Evolutionary conservation across 2,888 invertebrate genomes (phyloP), one percentile per base, ranked within the genome.

Genomic region (Mesoligia furuncula): DNA sequence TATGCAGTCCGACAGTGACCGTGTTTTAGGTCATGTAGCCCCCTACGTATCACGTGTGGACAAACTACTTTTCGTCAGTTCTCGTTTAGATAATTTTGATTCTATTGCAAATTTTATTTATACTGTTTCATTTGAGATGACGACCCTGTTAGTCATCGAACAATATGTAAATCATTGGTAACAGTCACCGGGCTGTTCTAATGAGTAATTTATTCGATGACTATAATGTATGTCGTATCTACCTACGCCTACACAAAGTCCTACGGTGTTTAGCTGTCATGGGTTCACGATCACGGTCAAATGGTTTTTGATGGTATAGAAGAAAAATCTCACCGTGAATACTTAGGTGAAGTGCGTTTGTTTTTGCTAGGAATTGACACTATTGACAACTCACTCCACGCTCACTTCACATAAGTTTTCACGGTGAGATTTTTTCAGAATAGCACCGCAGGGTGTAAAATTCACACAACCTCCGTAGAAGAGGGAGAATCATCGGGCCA

Each of bases 131-230:
- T 48, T 36, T 36, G 15, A 11, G 15, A 61, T 75, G 75, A 20
- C 2, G 57, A 8, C 15, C 13, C 3, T 24, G 0, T 75, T 75
- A 78, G 64, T 82, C 64, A 65, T 76, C 20, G 2, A 15, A 11
- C 36, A 62, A 17, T 42, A 65, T 68, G 64, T 64, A 36, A 69
- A 59, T 65, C 36, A 31, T 54, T 1, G 11, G 11, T 61, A 61
- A 51, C 20, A 65, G 57, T 78, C 68, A 64, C 51, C 54, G 6
- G 9, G 15, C 15, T 20, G 4, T 54, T 57, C 17, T 79, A 20
- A 45, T 71, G 27, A 39, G 72, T 71, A 27, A 45, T 80, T 79
- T 45, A 20, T 24, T 57, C 15, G 17, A 79, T 83, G 84, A 80
- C 79, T 68, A n/a, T n/a, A 67, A 79, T 62, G n/a, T 39, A 24